These are phyloP conservation scores for rat (Rattus norvegicus) DNA, from an alignment of 2,113 vertebrate genomes.

Conservation along the genomic window DNA sequence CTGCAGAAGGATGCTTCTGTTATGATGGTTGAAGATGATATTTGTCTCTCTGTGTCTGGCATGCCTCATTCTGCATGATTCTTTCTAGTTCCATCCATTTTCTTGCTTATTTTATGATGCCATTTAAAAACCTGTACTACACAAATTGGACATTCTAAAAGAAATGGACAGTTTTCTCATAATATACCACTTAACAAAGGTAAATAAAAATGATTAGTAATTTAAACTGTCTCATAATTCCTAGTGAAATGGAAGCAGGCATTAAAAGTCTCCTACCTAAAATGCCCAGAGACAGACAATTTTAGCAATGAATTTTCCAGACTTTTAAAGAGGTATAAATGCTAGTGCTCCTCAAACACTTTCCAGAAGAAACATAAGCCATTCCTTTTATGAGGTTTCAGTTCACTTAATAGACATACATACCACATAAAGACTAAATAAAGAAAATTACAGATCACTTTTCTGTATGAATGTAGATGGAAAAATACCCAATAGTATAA, in stretches of 20 bases:
- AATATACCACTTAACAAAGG: background rate
- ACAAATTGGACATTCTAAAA: background rate
- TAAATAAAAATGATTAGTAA: background rate
- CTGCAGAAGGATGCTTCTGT: background rate
- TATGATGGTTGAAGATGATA: background rate
- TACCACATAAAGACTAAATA: background rate
- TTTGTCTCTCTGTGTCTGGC: background rate
- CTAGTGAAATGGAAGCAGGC: background rate
- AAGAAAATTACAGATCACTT: background rate
- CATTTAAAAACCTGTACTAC: background rate
- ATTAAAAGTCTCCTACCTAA: background rate
- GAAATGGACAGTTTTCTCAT: background rate
- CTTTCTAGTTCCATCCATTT: background rate
- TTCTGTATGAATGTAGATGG: background rate
- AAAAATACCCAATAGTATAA: background rate
- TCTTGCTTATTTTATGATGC: background rate
- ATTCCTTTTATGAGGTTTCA: background rate
- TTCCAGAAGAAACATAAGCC: background rate
- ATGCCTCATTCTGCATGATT: background rate
- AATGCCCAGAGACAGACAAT: background rate
- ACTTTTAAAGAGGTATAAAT: background rate
- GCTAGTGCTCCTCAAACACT: background rate
- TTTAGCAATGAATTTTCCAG: background rate
- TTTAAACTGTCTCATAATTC: background rate
- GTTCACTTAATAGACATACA: background rate